A percentile compares a stretch with the other conserved stretches of the same genome.
Conservation (phyloP, 2,797 vertebrate genomes). For the Sciurus vulgaris region DNA sequence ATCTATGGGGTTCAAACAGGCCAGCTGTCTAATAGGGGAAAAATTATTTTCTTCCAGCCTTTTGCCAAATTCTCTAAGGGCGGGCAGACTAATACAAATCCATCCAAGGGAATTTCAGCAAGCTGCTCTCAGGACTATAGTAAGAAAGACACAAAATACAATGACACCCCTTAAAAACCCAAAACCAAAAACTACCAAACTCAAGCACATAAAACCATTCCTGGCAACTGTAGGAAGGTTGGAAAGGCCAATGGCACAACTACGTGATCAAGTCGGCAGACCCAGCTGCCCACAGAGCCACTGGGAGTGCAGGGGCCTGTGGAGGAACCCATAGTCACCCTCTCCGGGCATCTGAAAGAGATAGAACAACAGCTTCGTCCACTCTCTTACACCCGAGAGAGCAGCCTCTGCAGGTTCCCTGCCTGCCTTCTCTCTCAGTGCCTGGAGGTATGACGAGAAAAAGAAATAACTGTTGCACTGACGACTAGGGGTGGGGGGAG, state of each 20-base stretch:
- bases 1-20: neutral
- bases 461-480: neutral
- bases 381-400: neutral
- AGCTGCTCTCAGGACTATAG: conserved; percentile 46
- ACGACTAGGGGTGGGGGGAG: neutral
- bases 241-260: neutral
- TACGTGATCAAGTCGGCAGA: neutral
- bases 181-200: neutral
- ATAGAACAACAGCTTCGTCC: neutral
- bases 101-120: neutral
- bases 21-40: neutral
- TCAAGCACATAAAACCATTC: neutral
- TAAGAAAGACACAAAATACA: conserved; percentile 1
- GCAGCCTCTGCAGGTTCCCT: neutral
- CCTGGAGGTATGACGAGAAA: neutral
- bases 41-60: neutral
- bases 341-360: neutral
- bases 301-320: neutral
- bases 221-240: neutral
- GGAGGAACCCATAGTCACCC: too few relatives aligned
- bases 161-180: neutral
- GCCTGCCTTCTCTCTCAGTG: neutral
- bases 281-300: neutral
- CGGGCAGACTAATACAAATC: neutral
- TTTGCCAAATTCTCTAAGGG: neutral